Percentiles rank a stretch among this genome's conserved stretches.
These are phyloP conservation scores for Frankliniella fusca DNA, from an alignment of 2,888 invertebrate genomes.

Conservation along the genomic window DNA sequence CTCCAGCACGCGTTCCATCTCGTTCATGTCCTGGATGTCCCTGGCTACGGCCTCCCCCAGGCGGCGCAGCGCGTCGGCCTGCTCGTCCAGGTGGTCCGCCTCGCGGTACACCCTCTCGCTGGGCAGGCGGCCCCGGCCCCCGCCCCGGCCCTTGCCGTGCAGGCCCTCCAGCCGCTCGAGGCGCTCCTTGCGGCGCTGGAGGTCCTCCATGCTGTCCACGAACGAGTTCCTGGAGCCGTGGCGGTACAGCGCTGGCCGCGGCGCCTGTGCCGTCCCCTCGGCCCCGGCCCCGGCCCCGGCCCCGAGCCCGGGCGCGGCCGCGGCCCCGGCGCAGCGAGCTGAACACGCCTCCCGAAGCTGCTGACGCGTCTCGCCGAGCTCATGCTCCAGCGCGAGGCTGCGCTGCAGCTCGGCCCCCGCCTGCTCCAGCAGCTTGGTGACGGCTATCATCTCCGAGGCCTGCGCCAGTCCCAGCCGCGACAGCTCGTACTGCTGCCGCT, in stretches of 20 bases:
- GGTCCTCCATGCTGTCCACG: slow-evolving; percentile 1
- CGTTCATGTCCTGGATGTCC: not conserved
- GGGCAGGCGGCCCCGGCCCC: slow-evolving; percentile 33
- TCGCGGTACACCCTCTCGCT: slow-evolving; percentile 33
- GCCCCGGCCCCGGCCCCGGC: too few relatives aligned
- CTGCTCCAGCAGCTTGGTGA: slow-evolving; percentile 22
- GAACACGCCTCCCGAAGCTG: not conserved
- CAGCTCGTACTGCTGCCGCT: slow-evolving; percentile 19
- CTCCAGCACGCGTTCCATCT: not conserved
- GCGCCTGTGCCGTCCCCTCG: not conserved
- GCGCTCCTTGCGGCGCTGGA: slow-evolving; percentile 2
- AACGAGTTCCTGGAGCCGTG: slow-evolving; percentile 12
- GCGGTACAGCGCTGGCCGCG: not conserved
- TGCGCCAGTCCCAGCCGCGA: not conserved
- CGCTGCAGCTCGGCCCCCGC: slow-evolving; percentile 29
- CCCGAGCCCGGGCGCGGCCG: too few relatives aligned
- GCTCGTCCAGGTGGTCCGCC: slow-evolving; percentile 26
- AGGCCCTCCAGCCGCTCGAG: slow-evolving; percentile 29
- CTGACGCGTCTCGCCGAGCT: slow-evolving; percentile 27
- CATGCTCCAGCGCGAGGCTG: slow-evolving; percentile 32
- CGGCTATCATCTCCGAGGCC: slow-evolving; percentile 31
- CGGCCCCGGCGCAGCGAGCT: not conserved
- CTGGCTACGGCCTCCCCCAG: slow-evolving; percentile 15
- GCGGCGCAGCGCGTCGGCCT: slow-evolving; percentile 28
- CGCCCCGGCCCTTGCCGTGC: slow-evolving; percentile 32